Conservation (phyloP, 2,113 vertebrate species). For the Coracopsis vasa region DNA sequence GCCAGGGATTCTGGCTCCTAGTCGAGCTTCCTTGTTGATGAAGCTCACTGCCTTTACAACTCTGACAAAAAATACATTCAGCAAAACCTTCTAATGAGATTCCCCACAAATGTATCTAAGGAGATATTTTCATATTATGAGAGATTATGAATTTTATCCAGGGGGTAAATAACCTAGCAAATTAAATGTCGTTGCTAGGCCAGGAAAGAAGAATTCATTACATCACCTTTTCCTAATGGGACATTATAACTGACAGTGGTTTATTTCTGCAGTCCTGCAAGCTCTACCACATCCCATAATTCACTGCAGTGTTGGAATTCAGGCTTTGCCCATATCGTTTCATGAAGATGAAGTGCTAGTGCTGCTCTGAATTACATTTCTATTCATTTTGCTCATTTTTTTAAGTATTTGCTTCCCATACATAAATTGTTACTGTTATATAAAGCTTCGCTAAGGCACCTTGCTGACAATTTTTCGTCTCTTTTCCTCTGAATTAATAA, state of each 20-base stretch:
- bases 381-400: constrained; percentile 49
- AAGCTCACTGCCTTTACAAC: background rate
- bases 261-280: constrained; percentile 33
- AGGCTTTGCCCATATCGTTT: constrained; percentile 33
- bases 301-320: constrained; percentile 30
- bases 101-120: background rate
- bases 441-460: background rate
- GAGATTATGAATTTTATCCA: constrained; percentile 60
- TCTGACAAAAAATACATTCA: background rate
- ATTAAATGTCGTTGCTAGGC: constrained; percentile 72
- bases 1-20: background rate
- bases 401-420: constrained; percentile 42
- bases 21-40: background rate
- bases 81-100: constrained; percentile 42
- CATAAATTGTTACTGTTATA: constrained; percentile 42
- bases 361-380: constrained; percentile 29
- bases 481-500: constrained; percentile 55
- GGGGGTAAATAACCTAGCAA: constrained; percentile 67
- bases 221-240: constrained; percentile 73
- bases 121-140: constrained; percentile 56
- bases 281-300: constrained; percentile 50
- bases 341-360: constrained; percentile 31
- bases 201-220: constrained; percentile 71
- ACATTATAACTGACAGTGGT: constrained; percentile 49
- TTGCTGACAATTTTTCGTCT: constrained; percentile 24